These are phyloP conservation scores for Netelia virgata DNA, from an alignment of 2,888 invertebrate genomes.

Conservation along the genomic window DNA sequence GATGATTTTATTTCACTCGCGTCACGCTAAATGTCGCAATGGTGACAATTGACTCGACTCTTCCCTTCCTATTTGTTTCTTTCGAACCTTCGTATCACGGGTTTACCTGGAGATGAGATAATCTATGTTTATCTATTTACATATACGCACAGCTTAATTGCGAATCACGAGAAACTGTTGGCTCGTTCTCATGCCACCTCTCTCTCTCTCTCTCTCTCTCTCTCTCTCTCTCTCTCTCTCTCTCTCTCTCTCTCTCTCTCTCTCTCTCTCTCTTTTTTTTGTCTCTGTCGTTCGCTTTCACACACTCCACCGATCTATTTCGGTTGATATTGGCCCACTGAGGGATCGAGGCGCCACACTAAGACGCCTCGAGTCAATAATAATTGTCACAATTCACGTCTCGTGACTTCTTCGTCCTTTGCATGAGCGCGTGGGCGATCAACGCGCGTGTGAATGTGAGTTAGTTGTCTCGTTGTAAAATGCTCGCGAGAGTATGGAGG, in stretches of 20 bases:
- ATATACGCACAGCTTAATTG: constrained; percentile 1
- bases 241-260: constrained; percentile 3
- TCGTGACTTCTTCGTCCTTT: constrained; percentile 34
- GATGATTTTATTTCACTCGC: neutral
- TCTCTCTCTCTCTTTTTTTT: neutral
- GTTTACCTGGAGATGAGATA: constrained; percentile 20
- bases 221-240: too few species aligned
- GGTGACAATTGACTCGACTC: neutral
- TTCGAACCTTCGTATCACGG: constrained; percentile 17
- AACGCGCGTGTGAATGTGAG: neutral
- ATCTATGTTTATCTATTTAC: neutral
- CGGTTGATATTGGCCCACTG: constrained; percentile 38
- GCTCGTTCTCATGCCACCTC: constrained; percentile 38
- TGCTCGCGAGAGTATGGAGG: constrained; percentile 10
- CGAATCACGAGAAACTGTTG: constrained; percentile 55
- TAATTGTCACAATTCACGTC: constrained; percentile 59
- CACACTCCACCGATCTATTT: constrained; percentile 57
- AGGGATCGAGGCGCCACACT: constrained; percentile 30
- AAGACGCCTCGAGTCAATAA: constrained; percentile 44
- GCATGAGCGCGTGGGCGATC: constrained; percentile 1
- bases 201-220: neutral
- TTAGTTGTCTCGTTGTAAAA: constrained; percentile 35
- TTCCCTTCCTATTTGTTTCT: neutral
- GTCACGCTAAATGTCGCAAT: neutral
- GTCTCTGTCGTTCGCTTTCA: constrained; percentile 9